Base-by-base conservation (phyloP, 2,113 vertebrate genomes). In the Upupa epops region DNA sequence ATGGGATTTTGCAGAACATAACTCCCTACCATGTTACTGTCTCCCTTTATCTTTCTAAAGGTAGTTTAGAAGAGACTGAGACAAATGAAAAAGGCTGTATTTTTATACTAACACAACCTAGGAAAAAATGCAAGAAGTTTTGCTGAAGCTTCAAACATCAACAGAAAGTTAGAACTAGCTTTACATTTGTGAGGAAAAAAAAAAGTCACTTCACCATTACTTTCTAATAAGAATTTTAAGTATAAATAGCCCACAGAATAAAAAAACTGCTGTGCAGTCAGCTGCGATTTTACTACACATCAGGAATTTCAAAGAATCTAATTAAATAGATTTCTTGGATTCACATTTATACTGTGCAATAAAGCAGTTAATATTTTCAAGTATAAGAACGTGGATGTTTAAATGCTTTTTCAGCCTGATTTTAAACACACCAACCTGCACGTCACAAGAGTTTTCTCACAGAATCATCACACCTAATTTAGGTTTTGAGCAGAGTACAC, bases 201-300 rank as follows among this genome's bases (percentile, higher is more conserved):
- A 89, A 31, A 22, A 5, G 37, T 81, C 34, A 7, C 29, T 83
- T 92, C 45, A 71, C 28, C 83, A 88, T 81, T 92, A 78, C 46
- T 90, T 86, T 29, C 40, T 93, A 88, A 91, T 72, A 58, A 83
- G 76, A 91, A 86, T 69, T 78, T 92, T 86, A 93, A 81, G 86
- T 49, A 12, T 92, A 81, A 86, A 84, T 93, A 72, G 56, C 51
- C 65, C 58, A 52, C 37, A 31, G 51, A 90, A 86, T 61, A 80
- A 92, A 77, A 86, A 80, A 78, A 83, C 91, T 93, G 93, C 80
- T 86, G 45, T 83, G 79, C 17, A 92, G 66, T 65, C 65, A 86
- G 40, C 80, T 75, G 46, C 46, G 77, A 92, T 42, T 92, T 88
- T 81, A 74, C 54, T 75, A 52, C 69, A 93, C 61, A 86, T 92